Conservation (phyloP, 2,797 vertebrate species). For the Ptychadena robeensis region DNA sequence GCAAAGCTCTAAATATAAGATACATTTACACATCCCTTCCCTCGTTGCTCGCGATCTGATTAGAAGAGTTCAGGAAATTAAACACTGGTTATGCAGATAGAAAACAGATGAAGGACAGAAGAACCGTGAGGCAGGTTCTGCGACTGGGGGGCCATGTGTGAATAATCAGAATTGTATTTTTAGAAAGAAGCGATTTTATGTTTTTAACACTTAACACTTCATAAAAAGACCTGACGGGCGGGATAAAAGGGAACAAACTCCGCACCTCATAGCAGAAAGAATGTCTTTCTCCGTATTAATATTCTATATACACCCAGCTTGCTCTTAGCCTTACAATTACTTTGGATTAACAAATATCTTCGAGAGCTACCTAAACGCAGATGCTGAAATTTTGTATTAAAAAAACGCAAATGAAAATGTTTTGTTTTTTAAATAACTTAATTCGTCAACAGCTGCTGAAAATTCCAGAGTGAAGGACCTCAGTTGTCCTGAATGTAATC, state of each 20-base stretch:
- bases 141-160: conserved; percentile 75
- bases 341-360: conserved; percentile 42
- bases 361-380: conserved; percentile 39
- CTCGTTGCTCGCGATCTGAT: conserved; percentile 75
- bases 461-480: conserved; percentile 5
- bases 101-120: conserved; percentile 78
- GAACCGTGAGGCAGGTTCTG: conserved; percentile 71
- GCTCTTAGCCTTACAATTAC: conserved; percentile 10
- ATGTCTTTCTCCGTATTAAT: conserved; percentile 72
- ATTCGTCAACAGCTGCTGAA: conserved; percentile 10
- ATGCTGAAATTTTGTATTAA: not conserved
- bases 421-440: not conserved
- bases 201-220: conserved; percentile 84
- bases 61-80: conserved; percentile 80
- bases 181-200: conserved; percentile 79
- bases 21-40: conserved; percentile 64
- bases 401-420: not conserved
- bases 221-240: conserved; percentile 78
- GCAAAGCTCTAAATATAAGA: conserved; percentile 30
- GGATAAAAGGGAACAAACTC: conserved; percentile 72
- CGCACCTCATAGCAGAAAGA: conserved; percentile 64
- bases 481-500: conserved; percentile 3
- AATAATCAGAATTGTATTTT: conserved; percentile 78
- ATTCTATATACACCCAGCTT: conserved; percentile 50
- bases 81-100: conserved; percentile 78